phyloP scores from a whole-genome alignment of 2,797 vertebrate species.

The Centroberyx gerrardi region DNA sequence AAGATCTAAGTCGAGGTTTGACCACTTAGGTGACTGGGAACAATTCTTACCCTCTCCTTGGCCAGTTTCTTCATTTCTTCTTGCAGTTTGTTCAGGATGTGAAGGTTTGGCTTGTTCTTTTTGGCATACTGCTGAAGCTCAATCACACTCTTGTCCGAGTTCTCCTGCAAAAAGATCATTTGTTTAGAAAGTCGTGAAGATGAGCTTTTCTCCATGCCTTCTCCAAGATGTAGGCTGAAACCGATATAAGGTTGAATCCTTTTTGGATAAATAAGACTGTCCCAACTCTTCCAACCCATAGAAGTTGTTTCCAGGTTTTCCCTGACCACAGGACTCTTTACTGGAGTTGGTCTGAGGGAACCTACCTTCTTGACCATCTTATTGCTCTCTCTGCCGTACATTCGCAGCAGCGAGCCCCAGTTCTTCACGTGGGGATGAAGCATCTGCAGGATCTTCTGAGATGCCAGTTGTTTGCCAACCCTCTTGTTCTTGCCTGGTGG shows the following conservation, averaged over 20 bases:
- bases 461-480: slow-evolving; percentile 98
- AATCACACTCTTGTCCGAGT: slow-evolving; percentile 97
- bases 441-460: slow-evolving; percentile 99
- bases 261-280: no score
- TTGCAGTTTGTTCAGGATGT: slow-evolving; percentile 98
- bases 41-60: slow-evolving; percentile 90
- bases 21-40: neutral
- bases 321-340: neutral
- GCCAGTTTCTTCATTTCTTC: slow-evolving; percentile 98
- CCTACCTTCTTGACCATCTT: slow-evolving; percentile 98
- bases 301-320: neutral
- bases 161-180: slow-evolving; percentile 86
- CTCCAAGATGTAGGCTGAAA: no score
- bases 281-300: no score
- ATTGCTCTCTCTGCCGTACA: slow-evolving; percentile 98
- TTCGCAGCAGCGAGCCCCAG: slow-evolving; percentile 98
- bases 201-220: no score
- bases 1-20: no score
- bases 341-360: fast-evolving
- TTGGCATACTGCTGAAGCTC: slow-evolving; percentile 99
- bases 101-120: slow-evolving; percentile 99
- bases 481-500: slow-evolving; percentile 96
- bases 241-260: no score
- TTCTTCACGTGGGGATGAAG: slow-evolving; percentile 99
- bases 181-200: neutral